Evolutionary conservation across 2,113 vertebrate genomes (phyloP).

Genomic region (Archilochus colubris): DNA sequence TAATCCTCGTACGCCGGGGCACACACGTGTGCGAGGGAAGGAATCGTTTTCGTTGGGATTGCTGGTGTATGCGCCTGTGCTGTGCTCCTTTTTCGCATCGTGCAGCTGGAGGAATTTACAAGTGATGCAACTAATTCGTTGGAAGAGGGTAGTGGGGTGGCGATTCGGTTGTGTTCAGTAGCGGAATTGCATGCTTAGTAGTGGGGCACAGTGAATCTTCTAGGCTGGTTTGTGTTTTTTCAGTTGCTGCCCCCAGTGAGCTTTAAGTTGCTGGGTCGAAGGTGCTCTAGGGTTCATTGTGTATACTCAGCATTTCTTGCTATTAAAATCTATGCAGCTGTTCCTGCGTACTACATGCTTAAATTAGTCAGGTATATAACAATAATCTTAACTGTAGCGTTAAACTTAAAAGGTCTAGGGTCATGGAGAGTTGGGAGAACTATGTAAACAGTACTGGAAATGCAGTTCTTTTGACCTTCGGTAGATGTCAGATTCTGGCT

Average conservation of each 20-base stretch:
- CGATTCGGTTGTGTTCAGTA: neutral
- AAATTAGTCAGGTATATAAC: neutral
- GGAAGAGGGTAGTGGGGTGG: slow-evolving; percentile 17
- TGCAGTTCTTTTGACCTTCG: slow-evolving; percentile 66
- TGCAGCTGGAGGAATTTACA: slow-evolving; percentile 29
- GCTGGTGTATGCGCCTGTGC: neutral
- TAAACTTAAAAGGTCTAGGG: slow-evolving; percentile 18
- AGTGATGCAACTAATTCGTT: slow-evolving; percentile 32
- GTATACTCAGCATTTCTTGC: neutral
- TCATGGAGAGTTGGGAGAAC: slow-evolving; percentile 19
- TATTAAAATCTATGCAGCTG: neutral
- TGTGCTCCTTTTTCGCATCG: neutral
- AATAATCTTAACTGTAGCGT: neutral
- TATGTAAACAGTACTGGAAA: slow-evolving; percentile 54
- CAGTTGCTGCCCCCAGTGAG: neutral
- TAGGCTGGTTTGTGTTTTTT: neutral
- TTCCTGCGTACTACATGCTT: neutral
- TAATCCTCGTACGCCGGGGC: neutral
- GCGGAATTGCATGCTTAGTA: neutral
- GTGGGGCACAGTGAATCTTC: neutral
- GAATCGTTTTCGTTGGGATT: neutral
- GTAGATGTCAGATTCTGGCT: slow-evolving; percentile 53
- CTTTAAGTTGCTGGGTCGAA: neutral
- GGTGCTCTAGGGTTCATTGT: neutral
- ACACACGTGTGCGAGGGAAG: neutral